Evolutionary conservation across 1,140 invertebrate species (phyloP).

Genomic region (Chionoecetes opilio): DNA sequence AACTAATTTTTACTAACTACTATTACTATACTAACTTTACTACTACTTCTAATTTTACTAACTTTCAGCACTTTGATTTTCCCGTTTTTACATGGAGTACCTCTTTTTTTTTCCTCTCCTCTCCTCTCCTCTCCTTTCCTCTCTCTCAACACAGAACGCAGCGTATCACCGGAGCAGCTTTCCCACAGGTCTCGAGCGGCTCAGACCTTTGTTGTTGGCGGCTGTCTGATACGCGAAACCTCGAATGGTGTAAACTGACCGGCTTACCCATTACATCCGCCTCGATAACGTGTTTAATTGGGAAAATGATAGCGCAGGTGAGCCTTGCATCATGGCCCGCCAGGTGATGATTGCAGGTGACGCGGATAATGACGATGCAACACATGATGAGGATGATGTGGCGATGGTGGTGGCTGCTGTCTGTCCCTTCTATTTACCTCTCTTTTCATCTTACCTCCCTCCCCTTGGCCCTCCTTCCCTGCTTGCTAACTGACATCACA

Average conservation of each 20-base stretch:
- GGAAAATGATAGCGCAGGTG: constrained; percentile 7
- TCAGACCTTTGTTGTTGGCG: neutral
- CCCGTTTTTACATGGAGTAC: no score
- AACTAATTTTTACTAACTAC: no score
- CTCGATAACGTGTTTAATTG: constrained; percentile 29
- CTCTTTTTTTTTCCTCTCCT: no score
- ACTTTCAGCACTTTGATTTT: no score
- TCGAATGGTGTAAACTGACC: neutral
- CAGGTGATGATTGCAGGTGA: constrained; percentile 27
- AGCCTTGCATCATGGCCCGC: constrained; percentile 23
- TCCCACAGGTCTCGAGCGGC: neutral
- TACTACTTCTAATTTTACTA: no score
- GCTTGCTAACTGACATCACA: neutral
- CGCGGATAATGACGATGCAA: constrained; percentile 7
- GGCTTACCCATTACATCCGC: neutral
- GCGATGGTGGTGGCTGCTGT: constrained; percentile 22
- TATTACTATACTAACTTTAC: no score
- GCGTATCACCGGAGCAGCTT: neutral
- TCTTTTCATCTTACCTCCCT: neutral
- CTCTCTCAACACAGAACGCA: neutral
- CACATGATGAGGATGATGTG: constrained; percentile 16
- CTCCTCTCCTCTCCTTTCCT: neutral
- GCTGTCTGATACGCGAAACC: constrained; percentile 1
- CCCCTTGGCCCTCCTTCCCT: neutral
- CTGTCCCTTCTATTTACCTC: neutral